Evolutionary conservation across 2,797 vertebrate genomes (phyloP).

Genomic region (Clangula hyemalis): DNA sequence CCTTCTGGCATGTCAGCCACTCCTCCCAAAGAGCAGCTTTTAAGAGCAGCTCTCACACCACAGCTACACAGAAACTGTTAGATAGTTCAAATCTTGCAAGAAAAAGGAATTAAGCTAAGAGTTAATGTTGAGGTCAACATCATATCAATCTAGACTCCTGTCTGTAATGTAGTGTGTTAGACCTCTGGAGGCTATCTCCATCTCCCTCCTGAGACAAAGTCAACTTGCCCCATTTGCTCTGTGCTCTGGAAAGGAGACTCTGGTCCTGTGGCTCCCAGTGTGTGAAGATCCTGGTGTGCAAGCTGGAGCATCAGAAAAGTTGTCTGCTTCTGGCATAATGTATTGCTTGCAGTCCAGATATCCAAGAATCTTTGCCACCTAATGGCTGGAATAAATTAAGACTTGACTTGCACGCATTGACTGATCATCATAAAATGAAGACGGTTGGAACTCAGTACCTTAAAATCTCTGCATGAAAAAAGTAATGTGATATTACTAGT

Average conservation of each 20-base stretch:
- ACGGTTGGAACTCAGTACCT: not conserved
- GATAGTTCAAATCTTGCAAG: not conserved
- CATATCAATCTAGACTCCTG: accelerated
- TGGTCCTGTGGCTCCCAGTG: not conserved
- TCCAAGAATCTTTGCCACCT: not conserved
- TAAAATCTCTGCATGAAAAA: conserved; percentile 8
- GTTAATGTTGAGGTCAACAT: not conserved
- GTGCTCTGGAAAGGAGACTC: not conserved
- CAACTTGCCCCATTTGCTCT: not conserved
- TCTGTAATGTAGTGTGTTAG: not conserved
- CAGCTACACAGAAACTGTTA: not conserved
- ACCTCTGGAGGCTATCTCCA: not conserved
- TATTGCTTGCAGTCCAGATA: not conserved
- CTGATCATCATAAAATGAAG: conserved; percentile 16
- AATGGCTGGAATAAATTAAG: conserved; percentile 17
- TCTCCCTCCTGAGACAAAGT: not conserved
- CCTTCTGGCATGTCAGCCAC: too few relatives aligned
- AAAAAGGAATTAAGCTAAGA: not conserved
- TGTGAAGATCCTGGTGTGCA: not conserved
- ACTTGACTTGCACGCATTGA: not conserved
- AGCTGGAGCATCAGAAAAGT: not conserved
- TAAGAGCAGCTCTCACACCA: not conserved
- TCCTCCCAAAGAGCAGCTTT: too few relatives aligned
- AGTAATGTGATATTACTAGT: not conserved
- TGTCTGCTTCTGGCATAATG: not conserved